Percentiles rank a stretch among this genome's conserved stretches.
phyloP scores from a whole-genome alignment of 2,113 vertebrate genomes.

The Oncorhynchus gorbuscha region DNA sequence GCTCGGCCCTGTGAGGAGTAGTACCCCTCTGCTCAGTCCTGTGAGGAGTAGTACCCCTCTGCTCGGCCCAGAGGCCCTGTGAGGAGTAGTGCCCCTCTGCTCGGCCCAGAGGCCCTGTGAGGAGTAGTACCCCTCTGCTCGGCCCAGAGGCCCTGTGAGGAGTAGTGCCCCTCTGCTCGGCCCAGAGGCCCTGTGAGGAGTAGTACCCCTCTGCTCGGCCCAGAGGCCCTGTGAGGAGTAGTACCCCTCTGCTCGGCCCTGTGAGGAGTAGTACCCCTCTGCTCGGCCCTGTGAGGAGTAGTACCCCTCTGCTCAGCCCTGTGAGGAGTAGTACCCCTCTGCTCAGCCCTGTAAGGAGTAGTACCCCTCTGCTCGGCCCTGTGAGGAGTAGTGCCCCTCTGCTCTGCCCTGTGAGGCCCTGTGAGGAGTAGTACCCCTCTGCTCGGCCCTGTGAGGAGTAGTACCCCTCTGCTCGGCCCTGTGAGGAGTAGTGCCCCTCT shows the following conservation, averaged over 20 bases:
- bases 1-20: no score
- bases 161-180: background rate
- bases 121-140: no score
- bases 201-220: background rate
- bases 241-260: slow-evolving; percentile 40
- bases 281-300: background rate
- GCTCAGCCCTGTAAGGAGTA: no score
- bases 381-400: slow-evolving; percentile 30
- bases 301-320: no score
- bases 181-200: no score
- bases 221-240: no score
- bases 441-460: no score
- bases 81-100: background rate
- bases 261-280: slow-evolving; percentile 31
- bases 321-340: no score
- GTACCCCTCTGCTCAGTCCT: no score
- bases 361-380: background rate
- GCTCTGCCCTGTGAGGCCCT: background rate
- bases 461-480: no score
- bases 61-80: background rate
- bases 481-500: no score
- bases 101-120: slow-evolving; percentile 63
- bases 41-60: slow-evolving; percentile 31
- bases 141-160: slow-evolving; percentile 64
- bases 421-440: no score